Evolutionary conservation across 2,113 vertebrate genomes (phyloP), one percentile per base, ranked within the genome.

Genomic region (Ibidorhyncha struthersii): DNA sequence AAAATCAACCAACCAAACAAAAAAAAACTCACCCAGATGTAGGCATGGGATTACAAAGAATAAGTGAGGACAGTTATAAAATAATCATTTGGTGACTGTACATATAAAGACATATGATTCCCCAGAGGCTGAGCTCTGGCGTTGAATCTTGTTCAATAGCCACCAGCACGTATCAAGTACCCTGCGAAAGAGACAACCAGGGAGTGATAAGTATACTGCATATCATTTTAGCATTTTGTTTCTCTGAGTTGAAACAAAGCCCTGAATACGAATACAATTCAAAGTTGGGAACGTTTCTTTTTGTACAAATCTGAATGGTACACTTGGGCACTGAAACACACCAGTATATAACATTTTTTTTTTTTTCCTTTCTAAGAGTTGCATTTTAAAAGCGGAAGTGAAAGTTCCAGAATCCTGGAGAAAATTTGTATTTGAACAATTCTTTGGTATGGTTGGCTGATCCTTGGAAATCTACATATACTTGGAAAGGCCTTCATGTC

Each of bases 361-460:
- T 45, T 45, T 45, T 45, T 45, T 18, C 43, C 18, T 45, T 45
- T 45, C 45, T 45, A 45, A 19, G 45, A 45, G 45, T 45, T 45
- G 45, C 45, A 45, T 45, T 45, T 45, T 45, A 41, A 50, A 82
- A 76, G 13, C 23, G 3, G 16, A 71, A 4, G 3, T 14, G 76
- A 45, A 66, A 10, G 16, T 63, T 66, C 30, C 58, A 69, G 49
- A 77, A 77, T 2, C 7, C 38, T 36, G 49, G 27, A 38, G 19
- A 62, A 82, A 53, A 62, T 21, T 5, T 4, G 0, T 41, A 43
- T 69, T 85, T 86, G 19, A 76, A 30, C 0, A 0, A 67, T 26
- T 59, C 7, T 23, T 59, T 63, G 2, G 2, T 34, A 26, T 26
- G 4, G 7, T 49, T 80, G 66, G 7, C 9, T 38, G 13, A 27